Evolutionary conservation across 2,888 invertebrate genomes (phyloP), one percentile per base, ranked within the genome.

Genomic region (Abrostola tripartita): DNA sequence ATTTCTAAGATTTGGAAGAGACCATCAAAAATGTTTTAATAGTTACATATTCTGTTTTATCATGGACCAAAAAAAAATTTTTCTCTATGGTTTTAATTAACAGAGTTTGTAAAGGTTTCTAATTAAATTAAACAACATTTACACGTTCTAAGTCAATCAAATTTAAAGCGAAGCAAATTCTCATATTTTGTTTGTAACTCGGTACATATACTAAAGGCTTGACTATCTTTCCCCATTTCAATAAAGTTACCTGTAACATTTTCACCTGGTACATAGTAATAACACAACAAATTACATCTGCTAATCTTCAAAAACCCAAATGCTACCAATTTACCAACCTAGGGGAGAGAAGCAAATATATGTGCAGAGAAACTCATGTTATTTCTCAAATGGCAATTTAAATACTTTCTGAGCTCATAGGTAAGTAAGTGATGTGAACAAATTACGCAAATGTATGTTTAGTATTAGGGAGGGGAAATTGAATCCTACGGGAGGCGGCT

Each of bases 401-500:
- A 85, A 85, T 82, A 82, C 82, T 79, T 79, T 78, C 64, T 74
- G 65, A 71, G 73, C 75, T 57, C 68, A 74, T 70, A 64, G 62
- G 79, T 75, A 83, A 82, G 79, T 75, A 83, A 82, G 76, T 79
- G 76, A 83, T 81, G 82, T 77, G 77, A 73, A 72, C 80, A 83
- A 86, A 88, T 88, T 87, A 86, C 79, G 81, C 65, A 83, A 85
- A 85, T 84, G 81, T 83, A 83, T 83, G 81, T 84, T 87, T 83
- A 81, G 82, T 82, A 75, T 82, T 81, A 75, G 68, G 75, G 74
- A 36, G 44, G 61, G 69, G 68, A 84, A 85, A 83, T 83, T 78
- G 75, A 81, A 79, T 83, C 82, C 79, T 81, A 66, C 60, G 81
- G 85, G 81, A 72, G 74, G 62, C 68, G 74, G 74, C 76, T 58